Percentiles rank a stretch among this genome's conserved stretches.
These are phyloP conservation scores for Hemicrepidius hirtus DNA, from an alignment of 2,888 invertebrate species.

Conservation along the genomic window DNA sequence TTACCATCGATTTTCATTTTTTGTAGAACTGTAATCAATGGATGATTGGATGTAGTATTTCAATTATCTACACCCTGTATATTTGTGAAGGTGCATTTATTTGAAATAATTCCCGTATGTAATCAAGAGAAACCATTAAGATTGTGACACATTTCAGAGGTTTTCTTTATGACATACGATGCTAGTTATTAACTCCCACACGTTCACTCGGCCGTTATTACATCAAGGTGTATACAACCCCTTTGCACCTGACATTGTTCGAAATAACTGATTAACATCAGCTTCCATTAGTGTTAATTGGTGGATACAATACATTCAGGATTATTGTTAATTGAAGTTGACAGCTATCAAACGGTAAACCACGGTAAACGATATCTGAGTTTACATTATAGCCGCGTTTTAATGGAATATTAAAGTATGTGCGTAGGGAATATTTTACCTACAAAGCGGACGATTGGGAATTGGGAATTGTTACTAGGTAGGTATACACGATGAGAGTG, in stretches of 20 bases:
- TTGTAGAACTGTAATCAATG: too few relatives aligned
- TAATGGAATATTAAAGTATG: conserved; percentile 19
- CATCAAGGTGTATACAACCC: background rate
- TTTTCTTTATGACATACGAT: background rate
- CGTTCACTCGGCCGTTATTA: background rate
- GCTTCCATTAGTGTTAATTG: conserved; percentile 42
- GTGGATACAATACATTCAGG: conserved; percentile 32
- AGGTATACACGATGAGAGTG: background rate
- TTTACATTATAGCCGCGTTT: conserved; percentile 9
- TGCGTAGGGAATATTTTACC: conserved; percentile 17
- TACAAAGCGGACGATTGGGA: conserved; percentile 1
- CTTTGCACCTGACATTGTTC: conserved; percentile 30
- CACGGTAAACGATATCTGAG: conserved; percentile 24
- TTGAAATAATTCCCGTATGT: too few relatives aligned
- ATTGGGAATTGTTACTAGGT: too few relatives aligned
- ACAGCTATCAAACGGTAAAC: conserved; percentile 36
- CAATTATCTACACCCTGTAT: too few relatives aligned
- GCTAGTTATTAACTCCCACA: background rate
- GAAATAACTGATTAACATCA: conserved; percentile 29
- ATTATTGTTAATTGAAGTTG: conserved; percentile 39
- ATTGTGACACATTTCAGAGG: too few relatives aligned
- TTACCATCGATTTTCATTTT: too few relatives aligned
- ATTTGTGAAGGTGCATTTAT: too few relatives aligned
- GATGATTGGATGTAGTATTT: too few relatives aligned
- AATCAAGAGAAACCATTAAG: too few relatives aligned